These are phyloP conservation scores for Bubo bubo DNA, from an alignment of 2,113 vertebrate genomes.

Conservation along the genomic window DNA sequence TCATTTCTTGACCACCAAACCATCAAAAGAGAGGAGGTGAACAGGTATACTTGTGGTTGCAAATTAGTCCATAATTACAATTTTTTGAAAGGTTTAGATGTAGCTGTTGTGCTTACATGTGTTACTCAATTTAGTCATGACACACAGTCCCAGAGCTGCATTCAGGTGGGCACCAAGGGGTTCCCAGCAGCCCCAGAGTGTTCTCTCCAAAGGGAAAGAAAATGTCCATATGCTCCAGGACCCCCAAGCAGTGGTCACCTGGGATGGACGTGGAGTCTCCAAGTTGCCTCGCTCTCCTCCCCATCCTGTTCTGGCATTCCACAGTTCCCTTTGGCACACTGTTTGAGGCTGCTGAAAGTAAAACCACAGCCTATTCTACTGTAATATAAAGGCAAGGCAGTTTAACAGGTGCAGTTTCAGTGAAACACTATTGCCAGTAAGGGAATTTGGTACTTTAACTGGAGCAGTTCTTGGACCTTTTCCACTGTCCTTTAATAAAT, in stretches of 20 bases:
- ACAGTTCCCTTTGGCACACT: not conserved
- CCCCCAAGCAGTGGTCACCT: not conserved
- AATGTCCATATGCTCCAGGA: not conserved
- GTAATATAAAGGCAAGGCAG: not conserved
- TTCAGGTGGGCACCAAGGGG: not conserved
- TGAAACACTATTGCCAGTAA: not conserved
- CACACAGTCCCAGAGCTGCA: not conserved
- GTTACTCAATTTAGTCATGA: not conserved
- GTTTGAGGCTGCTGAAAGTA: not conserved
- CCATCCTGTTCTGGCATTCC: not conserved
- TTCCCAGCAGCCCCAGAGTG: accelerated
- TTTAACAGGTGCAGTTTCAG: not conserved
- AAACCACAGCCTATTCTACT: not conserved
- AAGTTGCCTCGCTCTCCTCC: accelerated
- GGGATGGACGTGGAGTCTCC: not conserved
- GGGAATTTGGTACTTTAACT: not conserved
- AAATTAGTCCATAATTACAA: not conserved
- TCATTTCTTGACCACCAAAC: not conserved
- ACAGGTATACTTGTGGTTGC: not conserved
- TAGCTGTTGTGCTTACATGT: not conserved
- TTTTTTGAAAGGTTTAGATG: not conserved
- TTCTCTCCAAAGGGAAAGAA: not conserved
- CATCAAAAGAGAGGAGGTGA: not conserved
- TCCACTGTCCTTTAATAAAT: not conserved
- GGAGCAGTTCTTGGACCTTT: not conserved